Evolutionary conservation across 2,113 vertebrate species (phyloP).

Genomic region (Spheniscus mendiculus): DNA sequence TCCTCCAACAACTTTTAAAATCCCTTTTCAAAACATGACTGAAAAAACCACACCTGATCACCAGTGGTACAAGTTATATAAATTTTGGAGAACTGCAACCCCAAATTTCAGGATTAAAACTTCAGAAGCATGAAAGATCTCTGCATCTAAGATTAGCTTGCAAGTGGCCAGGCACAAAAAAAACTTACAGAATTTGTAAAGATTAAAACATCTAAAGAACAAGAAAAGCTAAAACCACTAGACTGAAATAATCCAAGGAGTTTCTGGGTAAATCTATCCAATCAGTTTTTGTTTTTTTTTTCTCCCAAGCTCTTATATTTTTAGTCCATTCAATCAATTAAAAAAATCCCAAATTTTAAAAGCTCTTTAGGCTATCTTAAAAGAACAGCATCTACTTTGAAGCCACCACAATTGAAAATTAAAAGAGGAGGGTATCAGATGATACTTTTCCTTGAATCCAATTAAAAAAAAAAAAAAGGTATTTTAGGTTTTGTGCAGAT

Average conservation of each 20-base stretch:
- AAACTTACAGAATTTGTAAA: background rate
- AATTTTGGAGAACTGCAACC: background rate
- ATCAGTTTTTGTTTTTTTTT: background rate
- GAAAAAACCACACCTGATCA: background rate
- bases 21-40: background rate
- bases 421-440: background rate
- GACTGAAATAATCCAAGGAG: background rate
- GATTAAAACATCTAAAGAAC: background rate
- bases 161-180: background rate
- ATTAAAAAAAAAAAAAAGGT: background rate
- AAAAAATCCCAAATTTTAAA: background rate
- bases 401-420: background rate
- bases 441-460: background rate
- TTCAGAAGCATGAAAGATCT: background rate
- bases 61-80: fast-evolving
- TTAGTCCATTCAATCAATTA: background rate
- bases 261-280: background rate
- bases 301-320: background rate
- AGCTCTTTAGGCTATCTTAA: background rate
- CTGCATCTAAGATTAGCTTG: background rate
- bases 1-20: background rate
- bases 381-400: background rate
- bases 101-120: background rate
- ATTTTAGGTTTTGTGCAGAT: background rate
- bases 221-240: background rate